Evolutionary conservation across 2,797 vertebrate species (phyloP).

Genomic region (Sciurus carolinensis): DNA sequence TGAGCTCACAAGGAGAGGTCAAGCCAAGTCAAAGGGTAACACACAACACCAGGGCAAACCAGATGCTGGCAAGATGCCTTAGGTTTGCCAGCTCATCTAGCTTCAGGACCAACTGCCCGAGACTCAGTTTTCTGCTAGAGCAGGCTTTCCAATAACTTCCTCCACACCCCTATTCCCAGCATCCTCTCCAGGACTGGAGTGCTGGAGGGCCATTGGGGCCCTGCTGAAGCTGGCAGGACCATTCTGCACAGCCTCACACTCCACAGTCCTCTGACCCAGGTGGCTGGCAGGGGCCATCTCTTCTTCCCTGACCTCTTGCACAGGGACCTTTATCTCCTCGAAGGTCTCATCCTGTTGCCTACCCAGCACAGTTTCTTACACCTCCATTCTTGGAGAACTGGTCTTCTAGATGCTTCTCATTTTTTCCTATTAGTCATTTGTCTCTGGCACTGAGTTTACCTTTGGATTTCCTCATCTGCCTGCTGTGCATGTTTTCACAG

Average conservation of each 20-base stretch:
- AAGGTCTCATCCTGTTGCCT: constrained; percentile 57
- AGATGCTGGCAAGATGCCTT: not conserved
- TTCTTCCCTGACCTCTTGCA: not conserved
- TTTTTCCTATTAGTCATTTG: constrained; percentile 77
- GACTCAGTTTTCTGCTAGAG: not conserved
- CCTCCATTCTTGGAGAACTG: constrained; percentile 76
- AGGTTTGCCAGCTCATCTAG: constrained; percentile 53
- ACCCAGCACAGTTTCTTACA: constrained; percentile 60
- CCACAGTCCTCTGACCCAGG: not conserved
- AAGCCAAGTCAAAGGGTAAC: constrained; percentile 54
- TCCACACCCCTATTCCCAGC: fast-evolving
- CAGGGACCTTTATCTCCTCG: not conserved
- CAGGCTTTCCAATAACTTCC: constrained; percentile 8
- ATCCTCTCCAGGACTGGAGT: fast-evolving
- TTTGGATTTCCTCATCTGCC: constrained; percentile 88
- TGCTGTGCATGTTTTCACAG: constrained; percentile 87
- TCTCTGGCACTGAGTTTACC: constrained; percentile 83
- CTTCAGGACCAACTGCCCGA: not conserved
- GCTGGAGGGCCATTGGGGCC: fast-evolving
- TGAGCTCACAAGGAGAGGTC: constrained; percentile 71
- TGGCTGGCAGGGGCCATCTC: fast-evolving
- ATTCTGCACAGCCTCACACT: constrained; percentile 44
- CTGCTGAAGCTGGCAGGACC: not conserved
- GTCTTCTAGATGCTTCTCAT: constrained; percentile 33
- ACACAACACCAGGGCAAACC: constrained; percentile 59